Conservation (phyloP, 2,113 vertebrate species). For the Tragelaphus scriptus region DNA sequence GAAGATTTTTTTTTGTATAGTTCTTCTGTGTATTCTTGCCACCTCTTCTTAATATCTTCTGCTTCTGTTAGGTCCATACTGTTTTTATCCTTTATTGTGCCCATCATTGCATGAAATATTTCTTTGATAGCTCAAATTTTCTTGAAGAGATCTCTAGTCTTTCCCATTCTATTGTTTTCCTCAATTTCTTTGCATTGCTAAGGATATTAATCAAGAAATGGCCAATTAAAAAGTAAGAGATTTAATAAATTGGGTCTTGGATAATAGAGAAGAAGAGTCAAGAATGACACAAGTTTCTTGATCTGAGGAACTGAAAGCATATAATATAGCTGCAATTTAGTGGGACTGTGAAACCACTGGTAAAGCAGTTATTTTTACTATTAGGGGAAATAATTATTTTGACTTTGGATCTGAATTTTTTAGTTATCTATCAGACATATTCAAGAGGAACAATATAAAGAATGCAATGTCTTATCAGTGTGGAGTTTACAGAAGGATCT, state of each 20-base stretch:
- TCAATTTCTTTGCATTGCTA: not conserved
- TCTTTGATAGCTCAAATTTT: not conserved
- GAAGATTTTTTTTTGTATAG: not conserved
- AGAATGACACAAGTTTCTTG: not conserved
- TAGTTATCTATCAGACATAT: not conserved
- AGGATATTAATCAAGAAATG: not conserved
- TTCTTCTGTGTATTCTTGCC: not conserved
- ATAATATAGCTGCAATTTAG: not conserved
- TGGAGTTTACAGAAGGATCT: not conserved
- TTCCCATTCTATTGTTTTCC: not conserved
- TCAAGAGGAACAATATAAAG: not conserved
- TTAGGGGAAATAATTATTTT: not conserved
- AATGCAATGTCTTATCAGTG: not conserved
- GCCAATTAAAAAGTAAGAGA: not conserved
- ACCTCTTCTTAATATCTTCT: not conserved
- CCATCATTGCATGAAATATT: not conserved
- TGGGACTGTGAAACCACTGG: not conserved
- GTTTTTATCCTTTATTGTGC: not conserved
- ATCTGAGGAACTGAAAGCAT: not conserved
- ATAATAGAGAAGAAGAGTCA: not conserved
- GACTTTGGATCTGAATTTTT: not conserved
- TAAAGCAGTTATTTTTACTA: not conserved
- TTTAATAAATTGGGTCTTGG: not conserved
- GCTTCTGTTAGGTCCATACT: not conserved
- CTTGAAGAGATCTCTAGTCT: not conserved